Percentiles rank a stretch among this genome's conserved stretches.
Conservation (phyloP, 1,140 invertebrate genomes). For the Eumeta japonica region DNA sequence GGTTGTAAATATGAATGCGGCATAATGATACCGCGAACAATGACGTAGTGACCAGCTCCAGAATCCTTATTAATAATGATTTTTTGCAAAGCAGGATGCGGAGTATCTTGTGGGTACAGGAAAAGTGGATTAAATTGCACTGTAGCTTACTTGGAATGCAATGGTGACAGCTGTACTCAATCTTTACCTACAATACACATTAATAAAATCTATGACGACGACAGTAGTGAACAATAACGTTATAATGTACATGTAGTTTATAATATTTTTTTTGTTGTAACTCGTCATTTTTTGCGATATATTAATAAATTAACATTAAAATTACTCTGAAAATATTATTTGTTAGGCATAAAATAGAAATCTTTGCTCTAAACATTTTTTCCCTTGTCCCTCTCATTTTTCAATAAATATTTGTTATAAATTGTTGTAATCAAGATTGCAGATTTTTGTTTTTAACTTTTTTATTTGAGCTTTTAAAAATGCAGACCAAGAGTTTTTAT, state of each 20-base stretch:
- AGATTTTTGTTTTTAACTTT: background rate
- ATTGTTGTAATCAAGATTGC: background rate
- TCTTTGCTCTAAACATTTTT: constrained; percentile 1
- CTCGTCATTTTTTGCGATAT: constrained; percentile 1
- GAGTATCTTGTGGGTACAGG: no score
- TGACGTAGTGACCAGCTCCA: no score
- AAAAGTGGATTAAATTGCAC: no score
- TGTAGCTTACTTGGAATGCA: no score
- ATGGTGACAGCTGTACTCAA: no score
- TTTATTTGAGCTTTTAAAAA: constrained; percentile 1
- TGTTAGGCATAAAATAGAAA: constrained; percentile 1
- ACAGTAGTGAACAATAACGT: no score
- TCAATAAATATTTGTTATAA: background rate
- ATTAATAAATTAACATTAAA: constrained; percentile 1
- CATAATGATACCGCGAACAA: no score
- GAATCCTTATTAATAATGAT: no score
- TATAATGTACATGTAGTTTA: constrained; percentile 1
- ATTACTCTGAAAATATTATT: background rate
- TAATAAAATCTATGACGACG: no score
- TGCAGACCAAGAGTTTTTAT: background rate
- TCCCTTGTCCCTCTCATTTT: background rate
- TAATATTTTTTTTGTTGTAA: constrained; percentile 1
- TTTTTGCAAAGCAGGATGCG: no score
- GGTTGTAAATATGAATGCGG: no score
- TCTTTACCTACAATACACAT: no score